Evolutionary conservation across 1,140 invertebrate species (phyloP), one percentile per base, ranked within the genome.

Genomic region (Cheumatopsyche charites): DNA sequence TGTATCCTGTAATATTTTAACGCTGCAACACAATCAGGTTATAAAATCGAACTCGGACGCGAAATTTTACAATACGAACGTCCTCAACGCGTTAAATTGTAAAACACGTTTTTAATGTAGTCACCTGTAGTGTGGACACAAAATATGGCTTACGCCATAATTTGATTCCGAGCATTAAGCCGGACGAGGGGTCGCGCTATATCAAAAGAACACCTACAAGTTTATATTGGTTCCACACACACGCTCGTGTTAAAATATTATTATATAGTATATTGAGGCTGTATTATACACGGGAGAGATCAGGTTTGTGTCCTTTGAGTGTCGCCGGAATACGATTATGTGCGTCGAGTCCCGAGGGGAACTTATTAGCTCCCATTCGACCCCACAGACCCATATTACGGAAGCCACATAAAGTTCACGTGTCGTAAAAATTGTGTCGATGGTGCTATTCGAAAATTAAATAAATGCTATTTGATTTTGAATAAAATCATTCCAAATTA

Each of bases 71-170:
- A 36, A 36, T 36, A 36, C 29, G 29, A 36, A 4, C 29, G 29
- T 36, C 29, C 29, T 36, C 29, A 36, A 36, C 17, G 55, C 21
- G 21, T 23, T 58, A 25, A 58, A 58, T 58, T 58, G 19, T 58
- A 58, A 58, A 58, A 58, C 55, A 58, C 21, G 55, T 58, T 58
- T 58, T 58, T 58, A 58, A 58, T 58, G 55, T 58, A 58, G 55
- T 25, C 55, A 58, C 55, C 55, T 58, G 55, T 58, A 26, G 12
- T 25, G 21, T n/a, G 19, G 19, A 25, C 19, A 58, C 19, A 58
- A 58, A 58, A 58, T 58, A 58, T 58, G 55, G 55, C 55, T 25
- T 58, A 11, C 21, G 19, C 17, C 21, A 58, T 58, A 58, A 58
- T 58, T 58, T 58, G 55, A 58, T 58, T 58, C 55, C 21, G 5